phyloP scores from a whole-genome alignment of 1,140 invertebrate genomes.

The Wasmannia auropunctata region DNA sequence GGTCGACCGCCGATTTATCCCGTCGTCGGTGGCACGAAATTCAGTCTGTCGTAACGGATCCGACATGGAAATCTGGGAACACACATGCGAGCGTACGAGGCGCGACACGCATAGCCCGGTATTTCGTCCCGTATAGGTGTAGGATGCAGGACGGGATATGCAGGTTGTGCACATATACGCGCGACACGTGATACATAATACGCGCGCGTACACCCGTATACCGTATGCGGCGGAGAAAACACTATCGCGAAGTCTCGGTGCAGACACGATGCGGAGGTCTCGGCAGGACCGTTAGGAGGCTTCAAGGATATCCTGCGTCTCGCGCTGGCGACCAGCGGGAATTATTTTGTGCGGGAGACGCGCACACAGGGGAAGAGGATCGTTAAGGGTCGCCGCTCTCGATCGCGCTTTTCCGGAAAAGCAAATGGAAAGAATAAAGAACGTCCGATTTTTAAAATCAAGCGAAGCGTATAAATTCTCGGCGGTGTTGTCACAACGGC shows the following conservation, averaged over 20 bases:
- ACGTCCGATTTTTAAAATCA: not conserved
- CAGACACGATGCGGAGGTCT: constrained; percentile 68
- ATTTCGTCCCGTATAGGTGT: constrained; percentile 33
- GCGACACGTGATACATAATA: constrained; percentile 34
- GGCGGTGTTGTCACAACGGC: not conserved
- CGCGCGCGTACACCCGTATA: constrained; percentile 47
- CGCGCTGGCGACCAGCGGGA: constrained; percentile 79
- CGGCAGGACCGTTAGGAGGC: constrained; percentile 80
- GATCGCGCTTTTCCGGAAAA: not conserved
- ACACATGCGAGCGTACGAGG: not conserved
- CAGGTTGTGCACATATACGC: constrained; percentile 33
- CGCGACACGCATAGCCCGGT: constrained; percentile 16
- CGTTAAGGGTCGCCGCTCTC: constrained; percentile 38
- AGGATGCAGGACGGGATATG: constrained; percentile 3
- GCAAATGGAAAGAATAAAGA: not conserved
- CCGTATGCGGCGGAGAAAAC: constrained; percentile 65
- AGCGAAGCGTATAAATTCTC: not conserved
- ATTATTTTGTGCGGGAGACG: constrained; percentile 72
- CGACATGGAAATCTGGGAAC: constrained; percentile 13
- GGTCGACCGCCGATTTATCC: constrained; percentile 5
- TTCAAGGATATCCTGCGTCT: constrained; percentile 84
- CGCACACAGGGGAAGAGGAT: constrained; percentile 30
- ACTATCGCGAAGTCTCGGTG: constrained; percentile 51
- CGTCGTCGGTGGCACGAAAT: constrained; percentile 29
- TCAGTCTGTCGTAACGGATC: constrained; percentile 44